Evolutionary conservation across 2,797 vertebrate genomes (phyloP).

Genomic region (Tauraco hartlaubi): DNA sequence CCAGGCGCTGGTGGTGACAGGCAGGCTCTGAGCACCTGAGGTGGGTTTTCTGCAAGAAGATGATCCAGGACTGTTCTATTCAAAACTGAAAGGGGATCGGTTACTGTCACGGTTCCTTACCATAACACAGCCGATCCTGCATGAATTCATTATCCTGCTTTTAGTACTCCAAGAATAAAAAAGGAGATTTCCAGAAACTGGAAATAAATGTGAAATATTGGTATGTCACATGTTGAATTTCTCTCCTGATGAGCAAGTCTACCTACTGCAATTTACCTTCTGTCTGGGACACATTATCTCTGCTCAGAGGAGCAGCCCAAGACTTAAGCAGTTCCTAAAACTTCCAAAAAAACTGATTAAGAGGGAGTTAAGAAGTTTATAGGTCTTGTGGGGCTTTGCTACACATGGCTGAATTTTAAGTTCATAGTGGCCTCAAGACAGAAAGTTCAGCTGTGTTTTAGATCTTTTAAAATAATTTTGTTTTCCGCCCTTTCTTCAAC

Average conservation of each 20-base stretch:
- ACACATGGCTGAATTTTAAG: conserved; percentile 32
- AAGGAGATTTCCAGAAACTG: neutral
- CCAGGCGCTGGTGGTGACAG: fast-evolving
- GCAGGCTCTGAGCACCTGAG: neutral
- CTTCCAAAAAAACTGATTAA: conserved; percentile 57
- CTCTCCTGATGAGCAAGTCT: neutral
- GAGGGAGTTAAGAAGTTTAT: conserved; percentile 60
- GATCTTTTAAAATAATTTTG: neutral
- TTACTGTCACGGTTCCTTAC: neutral
- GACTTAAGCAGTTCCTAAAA: conserved; percentile 49
- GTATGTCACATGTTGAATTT: conserved; percentile 5
- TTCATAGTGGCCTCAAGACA: conserved; percentile 1
- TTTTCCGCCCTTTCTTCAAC: neutral
- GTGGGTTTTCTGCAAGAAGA: neutral
- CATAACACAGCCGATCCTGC: neutral
- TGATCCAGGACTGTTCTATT: neutral
- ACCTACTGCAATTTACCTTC: conserved; percentile 29
- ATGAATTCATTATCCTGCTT: neutral
- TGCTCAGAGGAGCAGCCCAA: conserved; percentile 10
- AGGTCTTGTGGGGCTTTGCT: conserved; percentile 34
- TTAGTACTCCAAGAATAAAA: neutral
- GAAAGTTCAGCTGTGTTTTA: conserved; percentile 34
- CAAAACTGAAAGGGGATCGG: neutral
- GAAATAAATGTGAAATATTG: conserved; percentile 28
- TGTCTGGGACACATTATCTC: conserved; percentile 44